phyloP scores from a whole-genome alignment of 2,113 vertebrate species.

The Leucopternis melanops region DNA sequence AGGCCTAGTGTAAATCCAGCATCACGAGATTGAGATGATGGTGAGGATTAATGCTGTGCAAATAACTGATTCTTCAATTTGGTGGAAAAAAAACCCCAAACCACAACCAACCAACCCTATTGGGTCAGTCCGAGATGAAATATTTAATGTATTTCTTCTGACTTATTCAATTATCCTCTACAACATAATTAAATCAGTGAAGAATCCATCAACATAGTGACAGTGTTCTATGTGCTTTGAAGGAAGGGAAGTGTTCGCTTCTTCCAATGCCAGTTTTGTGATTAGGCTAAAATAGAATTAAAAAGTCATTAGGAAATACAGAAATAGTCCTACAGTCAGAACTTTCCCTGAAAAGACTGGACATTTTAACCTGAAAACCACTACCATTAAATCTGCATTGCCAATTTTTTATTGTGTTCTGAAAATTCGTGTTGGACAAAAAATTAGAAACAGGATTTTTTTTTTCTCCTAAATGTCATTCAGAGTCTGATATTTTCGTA shows the following conservation, averaged over 20 bases:
- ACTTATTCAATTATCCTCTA: neutral
- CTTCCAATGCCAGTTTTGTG: neutral
- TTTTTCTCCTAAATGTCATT: neutral
- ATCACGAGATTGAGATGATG: neutral
- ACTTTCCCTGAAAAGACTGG: neutral
- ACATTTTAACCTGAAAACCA: neutral
- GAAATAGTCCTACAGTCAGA: neutral
- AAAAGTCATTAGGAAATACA: neutral
- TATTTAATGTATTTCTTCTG: neutral
- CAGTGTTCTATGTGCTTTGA: neutral
- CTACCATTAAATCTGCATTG: neutral
- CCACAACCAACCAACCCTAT: fast-evolving
- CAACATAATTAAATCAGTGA: neutral
- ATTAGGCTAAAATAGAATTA: neutral
- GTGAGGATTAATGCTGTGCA: neutral
- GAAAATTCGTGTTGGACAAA: neutral
- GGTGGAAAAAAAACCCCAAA: neutral
- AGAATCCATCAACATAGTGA: neutral
- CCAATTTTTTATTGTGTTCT: neutral
- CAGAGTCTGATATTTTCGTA: neutral
- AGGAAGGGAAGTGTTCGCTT: neutral
- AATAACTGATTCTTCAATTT: neutral
- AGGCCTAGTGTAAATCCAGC: neutral
- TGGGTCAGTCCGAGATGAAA: neutral
- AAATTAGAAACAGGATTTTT: neutral